Base-by-base conservation (phyloP, 2,113 vertebrate genomes). In the Abramis brama region DNA sequence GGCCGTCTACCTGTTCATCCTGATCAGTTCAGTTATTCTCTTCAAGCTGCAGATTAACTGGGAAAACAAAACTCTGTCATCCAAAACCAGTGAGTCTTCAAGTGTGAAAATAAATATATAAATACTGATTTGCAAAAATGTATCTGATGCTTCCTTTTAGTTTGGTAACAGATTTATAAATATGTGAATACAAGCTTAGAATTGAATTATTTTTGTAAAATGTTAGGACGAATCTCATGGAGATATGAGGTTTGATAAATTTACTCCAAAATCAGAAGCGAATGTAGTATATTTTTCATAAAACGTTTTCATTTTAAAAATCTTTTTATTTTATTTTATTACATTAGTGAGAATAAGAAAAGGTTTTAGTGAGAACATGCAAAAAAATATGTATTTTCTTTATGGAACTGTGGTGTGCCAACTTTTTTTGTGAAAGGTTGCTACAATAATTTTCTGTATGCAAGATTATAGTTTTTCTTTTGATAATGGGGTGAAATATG, bases 41-140 rank as follows among this genome's bases (percentile, higher is more conserved):
- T 97, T 96, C 10, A 50, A 92, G 27, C 91, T 97, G 89, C 87
- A 95, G 77, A 55, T 96, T 4, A 88, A 96, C 90, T 96, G 95
- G 95, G 93, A 95, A 50, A 90, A 93, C 74, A 84, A 0, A 4
- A 39, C 52, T 0, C 19, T 97, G 55, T 92, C 90, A 0, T 93
- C 95, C 23, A 93, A 89, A 92, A 94, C 91, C 86, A 93, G 96
- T 97, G 5, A 3, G 19, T 12, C 36, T 43, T n/a, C 10, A 12
- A 43, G 23, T 43, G 9, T n/a, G n/a, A n/a, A n/a, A n/a, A n/a
- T n/a, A n/a, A n/a, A n/a, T n/a, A n/a, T n/a, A n/a, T n/a, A n/a
- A n/a, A n/a, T n/a, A n/a, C 36, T 43, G 19, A 12, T 71, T 71
- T 39, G 68, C 68, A 11, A 23, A 39, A 33, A 33, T 39, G 33